phyloP scores from a whole-genome alignment of 2,888 invertebrate species.

The Lepas anatifera region DNA sequence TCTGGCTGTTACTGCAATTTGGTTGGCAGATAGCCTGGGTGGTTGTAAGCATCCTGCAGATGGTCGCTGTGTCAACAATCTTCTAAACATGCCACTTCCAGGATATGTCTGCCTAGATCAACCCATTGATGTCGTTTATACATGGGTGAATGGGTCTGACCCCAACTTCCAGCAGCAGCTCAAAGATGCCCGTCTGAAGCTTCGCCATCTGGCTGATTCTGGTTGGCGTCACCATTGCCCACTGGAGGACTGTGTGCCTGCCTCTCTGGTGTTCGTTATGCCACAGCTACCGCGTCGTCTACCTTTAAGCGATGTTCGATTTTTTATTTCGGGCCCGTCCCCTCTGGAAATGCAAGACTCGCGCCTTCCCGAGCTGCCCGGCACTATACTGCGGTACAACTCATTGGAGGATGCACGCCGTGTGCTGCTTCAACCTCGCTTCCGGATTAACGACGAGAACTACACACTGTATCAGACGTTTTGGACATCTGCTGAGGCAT shows the following conservation, averaged over 20 bases:
- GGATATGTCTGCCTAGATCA: too few species aligned
- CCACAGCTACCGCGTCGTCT: neutral
- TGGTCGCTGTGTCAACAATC: too few species aligned
- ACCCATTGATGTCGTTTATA: too few species aligned
- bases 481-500: neutral
- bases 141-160: too few species aligned
- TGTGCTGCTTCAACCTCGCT: neutral
- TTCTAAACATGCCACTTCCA: too few species aligned
- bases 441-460: neutral
- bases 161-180: too few species aligned
- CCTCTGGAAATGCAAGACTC: neutral
- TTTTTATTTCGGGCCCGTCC: neutral
- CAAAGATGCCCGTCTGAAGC: too few species aligned
- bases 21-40: too few species aligned
- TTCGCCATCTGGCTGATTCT: too few species aligned
- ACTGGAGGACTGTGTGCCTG: neutral
- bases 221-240: slow-evolving; percentile 35
- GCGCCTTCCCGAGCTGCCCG: neutral
- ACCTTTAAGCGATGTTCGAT: neutral
- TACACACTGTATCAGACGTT: neutral
- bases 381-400: neutral
- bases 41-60: too few species aligned
- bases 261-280: neutral
- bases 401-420: neutral
- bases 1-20: too few species aligned